phyloP scores from a whole-genome alignment of 2,888 invertebrate genomes.

The Sinhomidia bicolor region DNA sequence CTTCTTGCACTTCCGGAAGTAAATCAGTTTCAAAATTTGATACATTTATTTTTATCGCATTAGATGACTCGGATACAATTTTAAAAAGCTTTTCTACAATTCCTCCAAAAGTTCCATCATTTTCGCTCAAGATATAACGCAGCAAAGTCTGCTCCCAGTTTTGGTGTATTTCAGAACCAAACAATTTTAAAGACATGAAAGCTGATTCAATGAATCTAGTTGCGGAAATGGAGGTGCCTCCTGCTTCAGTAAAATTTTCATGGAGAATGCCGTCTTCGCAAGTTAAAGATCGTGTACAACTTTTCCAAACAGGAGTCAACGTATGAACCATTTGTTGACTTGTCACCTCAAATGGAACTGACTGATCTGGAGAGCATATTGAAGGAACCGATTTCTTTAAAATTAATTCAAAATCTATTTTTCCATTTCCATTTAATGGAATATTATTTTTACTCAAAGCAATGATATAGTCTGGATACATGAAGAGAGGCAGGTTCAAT shows the following conservation, averaged over 20 bases:
- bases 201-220: conserved; percentile 86
- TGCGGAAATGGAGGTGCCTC: conserved; percentile 88
- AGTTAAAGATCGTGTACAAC: conserved; percentile 31
- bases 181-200: conserved; percentile 81
- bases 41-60: not conserved
- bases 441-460: conserved; percentile 83
- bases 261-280: not conserved
- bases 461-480: conserved; percentile 80
- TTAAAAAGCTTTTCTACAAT: conserved; percentile 75
- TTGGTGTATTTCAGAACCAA: conserved; percentile 78
- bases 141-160: conserved; percentile 78
- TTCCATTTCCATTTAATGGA: conserved; percentile 88
- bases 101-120: conserved; percentile 76
- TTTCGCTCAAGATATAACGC: conserved; percentile 80
- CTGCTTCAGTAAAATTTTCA: conserved; percentile 81
- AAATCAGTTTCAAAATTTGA: conserved; percentile 30
- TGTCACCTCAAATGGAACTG: not conserved
- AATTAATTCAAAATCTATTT: conserved; percentile 83
- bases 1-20: conserved; percentile 22
- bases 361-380: not conserved
- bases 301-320: conserved; percentile 71
- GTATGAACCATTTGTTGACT: not conserved
- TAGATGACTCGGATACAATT: not conserved
- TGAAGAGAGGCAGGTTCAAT: conserved; percentile 52
- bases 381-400: not conserved